Evolutionary conservation across 2,888 invertebrate genomes (phyloP).

Genomic region (Drosophila pullipes): DNA sequence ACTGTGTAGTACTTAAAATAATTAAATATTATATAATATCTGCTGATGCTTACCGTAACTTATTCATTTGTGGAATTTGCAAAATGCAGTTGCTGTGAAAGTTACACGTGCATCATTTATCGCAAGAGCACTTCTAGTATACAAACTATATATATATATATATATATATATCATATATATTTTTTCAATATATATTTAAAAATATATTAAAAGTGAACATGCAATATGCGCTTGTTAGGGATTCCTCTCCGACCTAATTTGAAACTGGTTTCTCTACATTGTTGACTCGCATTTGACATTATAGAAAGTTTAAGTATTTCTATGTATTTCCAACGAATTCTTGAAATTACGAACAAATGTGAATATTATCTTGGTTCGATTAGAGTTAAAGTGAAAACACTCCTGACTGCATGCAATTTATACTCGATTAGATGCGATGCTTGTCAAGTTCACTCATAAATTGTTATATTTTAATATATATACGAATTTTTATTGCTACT

Average conservation of each 20-base stretch:
- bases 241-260: not conserved
- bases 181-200: not conserved
- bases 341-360: conserved; percentile 9
- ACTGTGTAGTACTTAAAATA: not conserved
- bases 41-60: conserved; percentile 2
- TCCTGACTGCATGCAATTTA: not conserved
- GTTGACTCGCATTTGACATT: conserved; percentile 17
- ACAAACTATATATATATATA: not conserved
- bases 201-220: not conserved
- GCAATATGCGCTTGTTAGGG: conserved; percentile 2
- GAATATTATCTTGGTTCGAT: conserved; percentile 14
- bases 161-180: not conserved
- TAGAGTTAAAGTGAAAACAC: conserved; percentile 36
- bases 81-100: conserved; percentile 19
- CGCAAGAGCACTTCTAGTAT: conserved; percentile 9
- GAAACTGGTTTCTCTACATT: conserved; percentile 28
- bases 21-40: not conserved
- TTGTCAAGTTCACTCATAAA: not conserved
- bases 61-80: conserved; percentile 59
- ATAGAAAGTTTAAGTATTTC: not conserved
- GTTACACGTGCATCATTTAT: conserved; percentile 16
- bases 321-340: not conserved
- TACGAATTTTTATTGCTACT: not conserved
- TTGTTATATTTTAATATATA: not conserved
- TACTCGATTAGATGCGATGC: not conserved